Evolutionary conservation across 2,888 invertebrate genomes (phyloP).

Genomic region (Lamellibrachia satsuma): DNA sequence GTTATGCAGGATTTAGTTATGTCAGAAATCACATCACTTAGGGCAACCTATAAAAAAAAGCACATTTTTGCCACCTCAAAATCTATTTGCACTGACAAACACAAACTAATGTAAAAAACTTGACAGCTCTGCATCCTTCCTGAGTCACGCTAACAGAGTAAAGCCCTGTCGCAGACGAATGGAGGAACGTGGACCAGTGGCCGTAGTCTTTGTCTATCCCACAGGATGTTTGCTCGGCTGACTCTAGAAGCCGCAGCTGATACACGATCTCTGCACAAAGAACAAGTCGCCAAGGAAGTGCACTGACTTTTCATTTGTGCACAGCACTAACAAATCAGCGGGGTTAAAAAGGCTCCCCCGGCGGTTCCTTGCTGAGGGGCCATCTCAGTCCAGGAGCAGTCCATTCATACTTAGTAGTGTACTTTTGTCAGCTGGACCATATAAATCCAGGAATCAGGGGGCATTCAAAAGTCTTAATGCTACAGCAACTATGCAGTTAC

Average conservation of each 20-base stretch:
- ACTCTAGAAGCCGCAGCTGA: neutral
- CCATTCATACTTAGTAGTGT: neutral
- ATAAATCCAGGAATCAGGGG: neutral
- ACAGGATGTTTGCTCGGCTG: neutral
- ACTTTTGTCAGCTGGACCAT: neutral
- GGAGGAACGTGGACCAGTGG: neutral
- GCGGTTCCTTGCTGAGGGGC: neutral
- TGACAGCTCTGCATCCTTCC: neutral
- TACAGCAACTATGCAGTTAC: neutral
- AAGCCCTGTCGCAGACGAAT: neutral
- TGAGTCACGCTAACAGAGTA: neutral
- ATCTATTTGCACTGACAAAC: neutral
- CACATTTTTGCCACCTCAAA: neutral
- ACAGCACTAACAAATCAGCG: neutral
- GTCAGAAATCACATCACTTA: neutral
- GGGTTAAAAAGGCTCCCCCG: neutral
- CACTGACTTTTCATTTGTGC: neutral
- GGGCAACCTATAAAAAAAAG: neutral
- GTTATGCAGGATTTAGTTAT: neutral
- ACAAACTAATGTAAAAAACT: neutral
- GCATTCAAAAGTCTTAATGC: neutral
- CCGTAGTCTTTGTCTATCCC: neutral
- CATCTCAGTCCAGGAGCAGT: neutral
- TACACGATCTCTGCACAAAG: neutral
- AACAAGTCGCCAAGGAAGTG: conserved; percentile 12